Conservation (phyloP, 2,888 invertebrate species). For the Phengaris arion region DNA sequence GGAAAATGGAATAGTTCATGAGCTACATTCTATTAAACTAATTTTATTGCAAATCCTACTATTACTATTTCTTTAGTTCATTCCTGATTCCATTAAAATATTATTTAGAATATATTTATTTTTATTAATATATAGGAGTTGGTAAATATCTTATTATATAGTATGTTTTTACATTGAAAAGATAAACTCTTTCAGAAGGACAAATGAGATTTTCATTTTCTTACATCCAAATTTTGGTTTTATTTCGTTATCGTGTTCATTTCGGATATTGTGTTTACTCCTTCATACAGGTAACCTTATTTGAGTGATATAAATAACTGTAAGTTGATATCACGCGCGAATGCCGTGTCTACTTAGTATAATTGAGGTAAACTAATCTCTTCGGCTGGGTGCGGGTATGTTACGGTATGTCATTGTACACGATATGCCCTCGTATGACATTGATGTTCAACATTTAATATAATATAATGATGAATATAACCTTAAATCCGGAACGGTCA, state of each 20-base stretch:
- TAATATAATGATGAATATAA: not conserved
- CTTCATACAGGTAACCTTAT: not conserved
- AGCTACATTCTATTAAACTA: too few species aligned
- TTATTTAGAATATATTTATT: too few species aligned
- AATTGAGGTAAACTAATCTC: slow-evolving; percentile 24
- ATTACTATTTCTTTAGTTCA: too few species aligned
- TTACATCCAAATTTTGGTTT: not conserved
- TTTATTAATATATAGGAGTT: too few species aligned
- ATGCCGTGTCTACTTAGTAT: slow-evolving; percentile 22
- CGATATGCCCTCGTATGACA: slow-evolving; percentile 3
- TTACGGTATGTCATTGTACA: slow-evolving; percentile 19
- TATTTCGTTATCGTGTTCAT: not conserved
- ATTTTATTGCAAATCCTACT: too few species aligned
- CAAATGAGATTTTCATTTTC: not conserved
- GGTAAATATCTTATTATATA: too few species aligned
- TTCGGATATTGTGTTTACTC: not conserved
- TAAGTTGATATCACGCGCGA: slow-evolving; percentile 8
- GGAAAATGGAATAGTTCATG: too few species aligned
- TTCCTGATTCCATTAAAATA: too few species aligned
- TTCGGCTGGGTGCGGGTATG: not conserved
- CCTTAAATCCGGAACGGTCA: not conserved
- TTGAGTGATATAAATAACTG: slow-evolving; percentile 11
- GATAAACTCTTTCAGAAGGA: too few species aligned
- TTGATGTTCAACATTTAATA: not conserved
- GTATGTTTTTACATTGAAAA: too few species aligned